phyloP scores from a whole-genome alignment of 2,113 vertebrate genomes.

The Pardalotus punctatus region DNA sequence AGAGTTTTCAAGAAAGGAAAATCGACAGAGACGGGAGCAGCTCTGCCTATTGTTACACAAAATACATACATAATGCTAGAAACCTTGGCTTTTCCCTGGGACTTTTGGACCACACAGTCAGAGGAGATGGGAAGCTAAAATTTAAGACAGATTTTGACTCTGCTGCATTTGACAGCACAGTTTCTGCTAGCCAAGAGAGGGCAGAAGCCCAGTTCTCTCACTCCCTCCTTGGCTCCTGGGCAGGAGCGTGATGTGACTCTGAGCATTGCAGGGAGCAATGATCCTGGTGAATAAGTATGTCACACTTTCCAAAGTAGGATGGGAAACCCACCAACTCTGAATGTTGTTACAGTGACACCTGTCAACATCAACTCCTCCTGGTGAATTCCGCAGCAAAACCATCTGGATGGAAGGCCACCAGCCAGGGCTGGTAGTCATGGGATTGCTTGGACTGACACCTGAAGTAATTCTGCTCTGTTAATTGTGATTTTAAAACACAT shows the following conservation, averaged over 20 bases:
- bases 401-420: background rate
- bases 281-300: background rate
- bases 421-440: background rate
- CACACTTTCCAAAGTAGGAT: background rate
- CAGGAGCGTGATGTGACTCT: background rate
- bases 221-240: background rate
- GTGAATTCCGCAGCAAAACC: background rate
- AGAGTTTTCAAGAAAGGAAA: background rate
- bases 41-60: background rate
- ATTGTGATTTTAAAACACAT: background rate
- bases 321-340: background rate
- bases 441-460: background rate
- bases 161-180: background rate
- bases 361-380: background rate
- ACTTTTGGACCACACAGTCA: background rate
- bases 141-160: background rate
- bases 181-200: background rate
- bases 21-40: background rate
- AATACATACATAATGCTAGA: background rate
- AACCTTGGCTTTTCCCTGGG: background rate
- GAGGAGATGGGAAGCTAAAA: background rate
- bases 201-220: background rate
- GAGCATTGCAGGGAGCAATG: background rate
- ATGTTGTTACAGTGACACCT: background rate
- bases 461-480: background rate